Percentiles rank a stretch among this genome's conserved stretches.
Conservation (phyloP, 2,797 vertebrate species). For the Clarias fuscus region DNA sequence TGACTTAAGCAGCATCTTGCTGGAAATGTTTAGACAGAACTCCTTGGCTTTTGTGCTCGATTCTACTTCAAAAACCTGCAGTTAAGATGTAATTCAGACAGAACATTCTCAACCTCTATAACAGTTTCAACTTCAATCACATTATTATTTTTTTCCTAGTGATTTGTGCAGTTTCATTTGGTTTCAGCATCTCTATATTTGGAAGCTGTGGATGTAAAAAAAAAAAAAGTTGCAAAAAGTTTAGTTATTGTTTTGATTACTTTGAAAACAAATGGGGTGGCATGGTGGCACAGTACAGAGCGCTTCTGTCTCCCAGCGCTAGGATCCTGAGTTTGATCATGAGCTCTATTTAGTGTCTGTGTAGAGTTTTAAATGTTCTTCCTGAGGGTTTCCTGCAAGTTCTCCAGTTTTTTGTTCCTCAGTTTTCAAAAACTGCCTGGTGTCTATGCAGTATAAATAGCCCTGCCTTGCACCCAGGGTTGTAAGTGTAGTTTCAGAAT, state of each 20-base stretch:
- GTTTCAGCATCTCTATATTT: not conserved
- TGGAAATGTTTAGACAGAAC: slow-evolving; percentile 93
- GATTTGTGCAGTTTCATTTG: not conserved
- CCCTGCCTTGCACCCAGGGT: not conserved
- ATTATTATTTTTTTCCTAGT: not conserved
- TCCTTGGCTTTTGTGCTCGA: slow-evolving; percentile 98
- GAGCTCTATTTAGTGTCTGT: not conserved
- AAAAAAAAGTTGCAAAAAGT: not conserved
- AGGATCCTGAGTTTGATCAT: not conserved
- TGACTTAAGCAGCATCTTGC: slow-evolving; percentile 87
- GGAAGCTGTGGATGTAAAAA: not conserved
- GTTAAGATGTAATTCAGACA: slow-evolving; percentile 16
- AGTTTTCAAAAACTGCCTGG: not conserved
- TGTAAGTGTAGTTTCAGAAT: not conserved
- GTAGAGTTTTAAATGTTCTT: not conserved
- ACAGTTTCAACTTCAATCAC: too few relatives aligned
- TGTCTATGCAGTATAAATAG: not conserved
- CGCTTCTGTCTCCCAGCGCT: not conserved
- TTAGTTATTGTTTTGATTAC: not conserved
- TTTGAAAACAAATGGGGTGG: not conserved
- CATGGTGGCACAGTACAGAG: not conserved
- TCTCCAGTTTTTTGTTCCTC: not conserved
- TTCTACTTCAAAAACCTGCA: slow-evolving; percentile 97
- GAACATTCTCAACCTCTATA: too few relatives aligned
- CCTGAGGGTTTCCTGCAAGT: not conserved